Evolutionary conservation across 2,888 invertebrate species (phyloP).

Genomic region (Pyrrhosoma nymphula): DNA sequence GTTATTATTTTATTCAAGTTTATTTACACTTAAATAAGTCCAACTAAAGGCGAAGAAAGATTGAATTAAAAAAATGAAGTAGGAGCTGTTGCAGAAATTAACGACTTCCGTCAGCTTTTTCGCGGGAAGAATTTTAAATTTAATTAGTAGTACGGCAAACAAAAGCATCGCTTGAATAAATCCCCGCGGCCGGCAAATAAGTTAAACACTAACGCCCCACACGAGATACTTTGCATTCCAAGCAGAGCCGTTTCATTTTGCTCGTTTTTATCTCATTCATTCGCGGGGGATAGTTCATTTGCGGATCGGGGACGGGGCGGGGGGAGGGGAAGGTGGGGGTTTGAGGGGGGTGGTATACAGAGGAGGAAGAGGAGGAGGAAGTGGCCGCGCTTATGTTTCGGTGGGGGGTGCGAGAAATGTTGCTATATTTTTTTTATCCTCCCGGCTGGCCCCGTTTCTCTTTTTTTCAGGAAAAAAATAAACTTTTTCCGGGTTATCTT

Average conservation of each 20-base stretch:
- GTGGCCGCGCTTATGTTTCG: neutral
- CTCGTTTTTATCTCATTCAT: slow-evolving; percentile 27
- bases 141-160: slow-evolving; percentile 7
- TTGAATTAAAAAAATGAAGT: neutral
- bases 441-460: neutral
- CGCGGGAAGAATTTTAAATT: neutral
- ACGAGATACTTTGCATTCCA: slow-evolving; percentile 20
- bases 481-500: slow-evolving; percentile 28
- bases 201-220: slow-evolving; percentile 8
- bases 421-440: neutral
- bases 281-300: slow-evolving; percentile 41
- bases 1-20: neutral
- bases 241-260: neutral
- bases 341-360: too few species aligned
- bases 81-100: neutral
- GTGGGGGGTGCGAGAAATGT: neutral
- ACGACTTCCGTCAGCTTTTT: neutral
- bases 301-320: neutral
- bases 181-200: neutral
- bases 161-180: slow-evolving; percentile 7
- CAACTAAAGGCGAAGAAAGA: neutral
- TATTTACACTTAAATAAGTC: neutral
- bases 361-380: too few species aligned
- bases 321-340: too few species aligned
- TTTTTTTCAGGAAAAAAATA: neutral